phyloP scores from a whole-genome alignment of 2,113 vertebrate species.

The Platycercus adscitus region DNA sequence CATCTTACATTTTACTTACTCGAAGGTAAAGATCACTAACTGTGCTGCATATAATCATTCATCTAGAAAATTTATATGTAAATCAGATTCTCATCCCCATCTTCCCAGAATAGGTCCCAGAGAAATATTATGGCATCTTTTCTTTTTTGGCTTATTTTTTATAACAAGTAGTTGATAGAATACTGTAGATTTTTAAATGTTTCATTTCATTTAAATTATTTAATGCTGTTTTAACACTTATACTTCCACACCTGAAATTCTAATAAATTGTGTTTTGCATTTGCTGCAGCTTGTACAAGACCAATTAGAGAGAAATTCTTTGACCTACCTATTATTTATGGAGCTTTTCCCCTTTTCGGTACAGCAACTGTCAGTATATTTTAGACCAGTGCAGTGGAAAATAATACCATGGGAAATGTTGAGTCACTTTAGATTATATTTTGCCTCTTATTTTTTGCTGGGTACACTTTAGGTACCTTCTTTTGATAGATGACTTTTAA shows the following conservation, averaged over 20 bases:
- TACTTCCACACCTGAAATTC: neutral
- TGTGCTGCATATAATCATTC: neutral
- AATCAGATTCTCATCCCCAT: neutral
- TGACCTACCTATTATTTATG: conserved; percentile 47
- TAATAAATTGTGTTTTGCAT: conserved; percentile 15
- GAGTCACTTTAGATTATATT: conserved; percentile 43
- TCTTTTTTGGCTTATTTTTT: neutral
- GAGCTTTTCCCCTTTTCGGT: neutral
- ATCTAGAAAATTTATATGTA: neutral
- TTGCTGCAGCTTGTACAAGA: conserved; percentile 6
- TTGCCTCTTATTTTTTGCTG: conserved; percentile 9
- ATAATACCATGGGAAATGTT: conserved; percentile 47
- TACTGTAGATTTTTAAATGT: neutral
- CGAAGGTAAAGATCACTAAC: neutral
- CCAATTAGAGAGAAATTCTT: conserved; percentile 27
- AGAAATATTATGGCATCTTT: neutral
- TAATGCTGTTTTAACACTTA: neutral
- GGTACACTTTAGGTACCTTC: neutral
- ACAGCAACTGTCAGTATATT: conserved; percentile 25
- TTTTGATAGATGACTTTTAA: neutral
- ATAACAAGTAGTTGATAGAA: neutral
- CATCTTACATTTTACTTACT: neutral
- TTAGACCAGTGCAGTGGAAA: conserved; percentile 49
- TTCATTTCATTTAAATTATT: neutral
- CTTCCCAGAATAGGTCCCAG: neutral